Evolutionary conservation across 2,888 invertebrate species (phyloP).

Genomic region (Macaria liturata): DNA sequence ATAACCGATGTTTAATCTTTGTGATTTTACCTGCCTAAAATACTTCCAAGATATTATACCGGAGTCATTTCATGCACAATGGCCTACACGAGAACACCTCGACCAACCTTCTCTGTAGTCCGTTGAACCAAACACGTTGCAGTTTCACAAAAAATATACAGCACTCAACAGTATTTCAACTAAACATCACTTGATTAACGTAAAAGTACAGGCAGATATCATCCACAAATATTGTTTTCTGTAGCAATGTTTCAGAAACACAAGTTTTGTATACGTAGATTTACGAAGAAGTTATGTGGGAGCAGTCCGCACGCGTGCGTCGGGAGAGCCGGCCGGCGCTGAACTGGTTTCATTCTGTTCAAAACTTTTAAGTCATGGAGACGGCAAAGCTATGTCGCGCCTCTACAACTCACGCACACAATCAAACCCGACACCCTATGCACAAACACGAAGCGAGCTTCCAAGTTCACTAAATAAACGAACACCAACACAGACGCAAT

Average conservation of each 20-base stretch:
- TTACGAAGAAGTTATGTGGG: conserved; percentile 71
- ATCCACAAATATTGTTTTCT: conserved; percentile 44
- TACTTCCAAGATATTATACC: conserved; percentile 46
- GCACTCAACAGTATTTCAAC: conserved; percentile 53
- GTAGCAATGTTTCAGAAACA: conserved; percentile 48
- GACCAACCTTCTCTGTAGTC: conserved; percentile 80
- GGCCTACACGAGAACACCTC: conserved; percentile 70
- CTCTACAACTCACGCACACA: conserved; percentile 81
- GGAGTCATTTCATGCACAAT: conserved; percentile 69
- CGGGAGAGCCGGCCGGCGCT: conserved; percentile 76
- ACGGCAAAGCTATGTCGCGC: conserved; percentile 83
- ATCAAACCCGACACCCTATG: conserved; percentile 70
- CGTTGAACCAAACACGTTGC: conserved; percentile 83
- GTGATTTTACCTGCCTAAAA: not conserved
- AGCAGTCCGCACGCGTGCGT: conserved; percentile 59
- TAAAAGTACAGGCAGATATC: conserved; percentile 43
- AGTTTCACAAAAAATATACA: conserved; percentile 79
- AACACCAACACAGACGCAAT: conserved; percentile 79
- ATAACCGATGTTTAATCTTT: not conserved
- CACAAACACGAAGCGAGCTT: conserved; percentile 81
- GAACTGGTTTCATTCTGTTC: conserved; percentile 77
- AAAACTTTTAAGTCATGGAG: conserved; percentile 83
- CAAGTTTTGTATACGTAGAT: conserved; percentile 69
- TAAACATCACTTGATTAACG: conserved; percentile 59
- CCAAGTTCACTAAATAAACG: conserved; percentile 84